Base-by-base conservation (phyloP, 2,888 invertebrate species). In the Tiliacea aurago region DNA sequence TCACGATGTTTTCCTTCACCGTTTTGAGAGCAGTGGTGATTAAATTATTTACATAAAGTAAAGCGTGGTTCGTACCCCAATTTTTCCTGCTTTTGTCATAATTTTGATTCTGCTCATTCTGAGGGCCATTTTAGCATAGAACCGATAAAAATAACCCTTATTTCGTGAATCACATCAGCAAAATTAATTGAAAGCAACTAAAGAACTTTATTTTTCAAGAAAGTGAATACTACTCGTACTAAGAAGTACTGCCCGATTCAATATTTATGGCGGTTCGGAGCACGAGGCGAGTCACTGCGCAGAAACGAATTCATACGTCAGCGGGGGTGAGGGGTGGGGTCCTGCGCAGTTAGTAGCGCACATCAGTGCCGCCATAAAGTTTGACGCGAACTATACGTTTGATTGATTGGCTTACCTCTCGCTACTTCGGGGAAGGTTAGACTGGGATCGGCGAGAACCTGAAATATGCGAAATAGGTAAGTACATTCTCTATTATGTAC, bases 351-450 rank as follows among this genome's bases (percentile, higher is more conserved):
- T 28, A 28, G 28, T 28, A 28, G 28, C 28, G 28, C 28, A 28
- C 28, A 28, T 28, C 2, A 28, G 28, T 2, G 3, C 28, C 28
- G 28, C 28, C 28, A 28, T 28, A 28, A 28, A 28, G 28, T 28
- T 28, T 28, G 28, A 28, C 28, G 28, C 3, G 28, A 28, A 28
- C 28, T 28, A 28, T 37, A 10, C 7, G 4, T 33, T 51, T 23
- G 10, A 33, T 45, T 28, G 11, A 15, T 43, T 9, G 33, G 5
- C 84, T 85, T 76, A 90, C 90, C 88, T 76, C 87, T 84, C 0
- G 84, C 81, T 61, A 80, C 51, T 87, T 91, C 91, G 51, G 89
- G 89, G 58, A 88, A 91, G 2, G 85, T 85, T n/a, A 84, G 49
- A 15, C 73, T 80, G 15, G 84, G 70, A n/a, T 86, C 86, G 43